Evolutionary conservation across 2,797 vertebrate genomes (phyloP), one percentile per base, ranked within the genome.

Genomic region (Allobates femoralis): DNA sequence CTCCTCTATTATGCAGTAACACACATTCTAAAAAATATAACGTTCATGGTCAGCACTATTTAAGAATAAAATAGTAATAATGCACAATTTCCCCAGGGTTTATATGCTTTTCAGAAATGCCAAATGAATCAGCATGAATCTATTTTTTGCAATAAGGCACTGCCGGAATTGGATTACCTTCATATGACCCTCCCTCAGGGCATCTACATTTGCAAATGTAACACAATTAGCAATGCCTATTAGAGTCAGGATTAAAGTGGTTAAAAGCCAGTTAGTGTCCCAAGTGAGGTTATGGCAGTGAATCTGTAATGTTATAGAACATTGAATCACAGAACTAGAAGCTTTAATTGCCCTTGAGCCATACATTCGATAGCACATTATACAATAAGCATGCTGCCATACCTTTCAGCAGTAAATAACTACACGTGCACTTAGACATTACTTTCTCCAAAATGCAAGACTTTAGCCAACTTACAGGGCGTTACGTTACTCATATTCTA

Each of bases 121-220:
- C 83, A 81, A 81, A 88, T 88, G 87, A 85, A 88, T 88, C 87
- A 88, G 87, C 87, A 88, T 79, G 76, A 88, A 85, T 88, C 87
- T 88, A 88, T 88, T 85, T 86, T 88, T 80, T 88, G 87, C 87
- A 88, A 88, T 88, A 88, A 88, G 87, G 87, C 87, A 88, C 87
- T 88, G 83, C 60, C 50, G 71, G 83, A 88, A 88, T 88, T 88
- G 87, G 87, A 88, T 88, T 88, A 88, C 87, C 87, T 88, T 88
- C 87, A 88, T 88, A 81, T 88, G 87, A 88, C 87, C 87, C 87
- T 88, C 87, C 87, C 87, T 88, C 34, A 88, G 87, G 87, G 87
- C 87, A 81, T 88, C 87, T 85, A 88, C 83, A 88, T 88, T 88
- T 88, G 83, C 87, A 88, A 88, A 88, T 88, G 78, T 88, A 88